A percentile compares a stretch with the other conserved stretches of the same genome.
Conservation (phyloP, 2,888 invertebrate genomes). For the Beris morrisii region DNA sequence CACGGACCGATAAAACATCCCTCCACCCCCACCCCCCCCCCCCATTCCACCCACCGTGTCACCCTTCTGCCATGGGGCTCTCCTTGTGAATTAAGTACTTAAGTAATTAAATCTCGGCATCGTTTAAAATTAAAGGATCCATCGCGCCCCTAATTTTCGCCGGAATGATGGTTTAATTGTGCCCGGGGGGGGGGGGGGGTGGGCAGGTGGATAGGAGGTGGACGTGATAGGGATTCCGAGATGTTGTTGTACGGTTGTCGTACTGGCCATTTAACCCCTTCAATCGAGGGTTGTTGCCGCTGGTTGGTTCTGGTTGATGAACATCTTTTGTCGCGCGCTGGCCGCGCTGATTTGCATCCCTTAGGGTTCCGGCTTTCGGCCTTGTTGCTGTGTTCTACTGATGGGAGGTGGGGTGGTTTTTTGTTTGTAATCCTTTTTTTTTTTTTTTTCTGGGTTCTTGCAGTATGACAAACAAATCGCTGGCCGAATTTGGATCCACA, state of each 20-base stretch:
- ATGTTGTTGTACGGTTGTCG: background rate
- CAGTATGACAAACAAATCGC: background rate
- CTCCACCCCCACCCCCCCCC: background rate
- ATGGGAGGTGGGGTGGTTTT: background rate
- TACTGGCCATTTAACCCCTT: background rate
- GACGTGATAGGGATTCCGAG: too few relatives aligned
- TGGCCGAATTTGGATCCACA: background rate
- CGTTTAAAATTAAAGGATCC: slow-evolving; percentile 26
- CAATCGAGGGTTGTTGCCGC: background rate
- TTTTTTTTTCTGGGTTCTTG: background rate
- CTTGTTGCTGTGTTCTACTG: background rate
- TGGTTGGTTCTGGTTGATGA: background rate
- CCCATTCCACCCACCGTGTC: background rate
- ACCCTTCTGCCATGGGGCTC: background rate
- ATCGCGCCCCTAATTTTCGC: slow-evolving; percentile 13
- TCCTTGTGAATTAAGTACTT: slow-evolving; percentile 18
- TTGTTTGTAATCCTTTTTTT: background rate
- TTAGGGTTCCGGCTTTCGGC: background rate
- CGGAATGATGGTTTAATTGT: slow-evolving; percentile 21
- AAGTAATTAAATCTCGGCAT: slow-evolving; percentile 27
- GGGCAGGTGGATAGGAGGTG: background rate
- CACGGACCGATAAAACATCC: background rate
- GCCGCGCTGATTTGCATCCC: background rate
- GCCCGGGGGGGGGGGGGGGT: too few relatives aligned
- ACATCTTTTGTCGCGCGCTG: too few relatives aligned